A percentile compares a stretch with the other conserved stretches of the same genome.
phyloP scores from a whole-genome alignment of 2,888 invertebrate species.

The Cosmia pyralina region DNA sequence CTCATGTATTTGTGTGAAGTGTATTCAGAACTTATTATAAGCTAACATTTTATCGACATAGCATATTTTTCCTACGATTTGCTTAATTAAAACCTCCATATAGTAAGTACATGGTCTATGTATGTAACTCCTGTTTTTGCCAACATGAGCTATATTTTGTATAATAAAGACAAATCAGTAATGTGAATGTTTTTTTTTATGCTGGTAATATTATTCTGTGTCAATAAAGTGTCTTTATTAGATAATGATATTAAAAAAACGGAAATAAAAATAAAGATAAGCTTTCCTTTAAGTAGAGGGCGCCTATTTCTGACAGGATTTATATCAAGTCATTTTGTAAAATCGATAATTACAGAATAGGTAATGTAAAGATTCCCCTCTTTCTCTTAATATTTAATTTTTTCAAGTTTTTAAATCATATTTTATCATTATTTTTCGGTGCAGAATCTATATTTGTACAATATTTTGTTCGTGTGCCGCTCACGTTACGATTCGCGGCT shows the following conservation, averaged over 20 bases:
- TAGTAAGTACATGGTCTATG: neutral
- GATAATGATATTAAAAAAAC: neutral
- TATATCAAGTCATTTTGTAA: slow-evolving; percentile 23
- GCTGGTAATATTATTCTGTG: slow-evolving; percentile 14
- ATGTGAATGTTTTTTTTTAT: neutral
- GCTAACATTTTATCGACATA: slow-evolving; percentile 31
- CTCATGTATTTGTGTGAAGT: slow-evolving; percentile 41
- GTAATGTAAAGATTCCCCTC: neutral
- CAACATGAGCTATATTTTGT: slow-evolving; percentile 13
- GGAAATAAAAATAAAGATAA: neutral
- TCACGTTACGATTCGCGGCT: no score
- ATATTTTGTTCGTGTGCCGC: no score
- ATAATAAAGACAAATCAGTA: neutral
- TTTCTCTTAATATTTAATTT: slow-evolving; percentile 15
- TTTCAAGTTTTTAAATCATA: slow-evolving; percentile 8
- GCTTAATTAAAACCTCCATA: neutral
- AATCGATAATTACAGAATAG: slow-evolving; percentile 10
- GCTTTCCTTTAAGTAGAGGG: neutral
- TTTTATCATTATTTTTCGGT: slow-evolving; percentile 4
- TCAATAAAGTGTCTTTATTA: slow-evolving; percentile 8
- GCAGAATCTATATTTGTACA: neutral
- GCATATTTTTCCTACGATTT: slow-evolving; percentile 8
- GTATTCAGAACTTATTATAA: slow-evolving; percentile 31
- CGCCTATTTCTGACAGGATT: neutral
- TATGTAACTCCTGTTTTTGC: neutral